phyloP scores from a whole-genome alignment of 2,797 vertebrate species.

The Alcedo atthis region DNA sequence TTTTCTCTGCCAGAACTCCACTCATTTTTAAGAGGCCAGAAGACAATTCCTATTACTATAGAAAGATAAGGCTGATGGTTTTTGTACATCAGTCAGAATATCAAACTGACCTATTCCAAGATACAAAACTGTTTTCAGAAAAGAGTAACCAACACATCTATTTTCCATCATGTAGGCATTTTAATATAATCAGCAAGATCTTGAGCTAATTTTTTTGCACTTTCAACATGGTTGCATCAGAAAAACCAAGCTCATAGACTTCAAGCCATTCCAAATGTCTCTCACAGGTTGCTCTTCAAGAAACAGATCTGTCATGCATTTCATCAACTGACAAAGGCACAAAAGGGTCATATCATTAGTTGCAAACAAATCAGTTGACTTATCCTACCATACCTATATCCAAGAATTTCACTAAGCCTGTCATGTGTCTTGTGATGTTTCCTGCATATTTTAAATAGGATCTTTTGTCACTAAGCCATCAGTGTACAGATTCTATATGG shows the following conservation, averaged over 20 bases:
- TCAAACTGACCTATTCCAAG: neutral
- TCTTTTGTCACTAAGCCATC: neutral
- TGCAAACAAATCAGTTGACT: neutral
- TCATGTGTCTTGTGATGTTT: neutral
- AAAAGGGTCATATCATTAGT: neutral
- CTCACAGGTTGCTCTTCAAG: neutral
- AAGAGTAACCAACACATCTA: neutral
- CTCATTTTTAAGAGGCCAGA: neutral
- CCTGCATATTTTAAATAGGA: neutral
- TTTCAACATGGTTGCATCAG: neutral
- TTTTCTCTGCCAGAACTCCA: slow-evolving; percentile 11
- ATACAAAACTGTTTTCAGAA: neutral
- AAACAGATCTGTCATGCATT: neutral
- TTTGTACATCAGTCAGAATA: neutral
- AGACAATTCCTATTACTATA: slow-evolving; percentile 17
- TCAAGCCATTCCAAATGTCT: neutral
- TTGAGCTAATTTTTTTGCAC: neutral
- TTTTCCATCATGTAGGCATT: neutral
- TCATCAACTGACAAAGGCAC: neutral
- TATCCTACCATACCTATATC: neutral
- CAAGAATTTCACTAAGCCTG: neutral
- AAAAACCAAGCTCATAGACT: neutral
- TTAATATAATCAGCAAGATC: neutral
- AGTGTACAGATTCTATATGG: neutral
- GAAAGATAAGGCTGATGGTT: slow-evolving; percentile 11